Conservation (phyloP, 2,113 vertebrate genomes). For the Pomatostomus ruficeps region DNA sequence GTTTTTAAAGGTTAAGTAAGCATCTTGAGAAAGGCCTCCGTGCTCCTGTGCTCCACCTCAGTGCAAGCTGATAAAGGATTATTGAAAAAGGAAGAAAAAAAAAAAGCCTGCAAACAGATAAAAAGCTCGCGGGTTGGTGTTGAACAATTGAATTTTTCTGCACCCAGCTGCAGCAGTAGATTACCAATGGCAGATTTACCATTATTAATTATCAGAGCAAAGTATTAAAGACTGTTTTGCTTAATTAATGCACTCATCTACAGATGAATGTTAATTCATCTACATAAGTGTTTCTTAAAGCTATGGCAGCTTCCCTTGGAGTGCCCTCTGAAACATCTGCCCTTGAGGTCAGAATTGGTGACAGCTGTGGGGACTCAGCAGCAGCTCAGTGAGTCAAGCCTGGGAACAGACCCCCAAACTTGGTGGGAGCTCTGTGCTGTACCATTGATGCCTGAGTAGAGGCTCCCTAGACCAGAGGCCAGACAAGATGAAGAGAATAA, state of each 20-base stretch:
- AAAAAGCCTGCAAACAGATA: slow-evolving; percentile 48
- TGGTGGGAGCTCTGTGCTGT: not conserved
- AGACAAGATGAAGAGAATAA: too few species aligned
- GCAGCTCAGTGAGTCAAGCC: not conserved
- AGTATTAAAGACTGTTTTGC: slow-evolving; percentile 66
- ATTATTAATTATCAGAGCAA: slow-evolving; percentile 58
- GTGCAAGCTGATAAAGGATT: slow-evolving; percentile 65
- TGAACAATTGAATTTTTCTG: slow-evolving; percentile 55
- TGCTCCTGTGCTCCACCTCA: slow-evolving; percentile 38
- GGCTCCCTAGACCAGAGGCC: too few species aligned
- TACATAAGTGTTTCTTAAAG: slow-evolving; percentile 47
- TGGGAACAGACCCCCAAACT: not conserved
- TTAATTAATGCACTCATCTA: slow-evolving; percentile 65
- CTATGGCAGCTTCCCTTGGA: slow-evolving; percentile 5
- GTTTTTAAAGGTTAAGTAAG: slow-evolving; percentile 72
- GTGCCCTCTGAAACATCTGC: not conserved
- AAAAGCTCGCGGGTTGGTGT: slow-evolving; percentile 43
- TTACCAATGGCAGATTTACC: slow-evolving; percentile 63
- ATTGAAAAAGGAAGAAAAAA: not conserved
- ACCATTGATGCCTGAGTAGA: too few species aligned
- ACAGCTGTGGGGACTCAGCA: not conserved
- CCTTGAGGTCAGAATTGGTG: not conserved
- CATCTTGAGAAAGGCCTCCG: slow-evolving; percentile 54
- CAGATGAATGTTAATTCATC: slow-evolving; percentile 55
- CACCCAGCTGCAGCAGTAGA: slow-evolving; percentile 22